These are phyloP conservation scores for Ruditapes philippinarum DNA, from an alignment of 1,140 invertebrate species.

Conservation along the genomic window DNA sequence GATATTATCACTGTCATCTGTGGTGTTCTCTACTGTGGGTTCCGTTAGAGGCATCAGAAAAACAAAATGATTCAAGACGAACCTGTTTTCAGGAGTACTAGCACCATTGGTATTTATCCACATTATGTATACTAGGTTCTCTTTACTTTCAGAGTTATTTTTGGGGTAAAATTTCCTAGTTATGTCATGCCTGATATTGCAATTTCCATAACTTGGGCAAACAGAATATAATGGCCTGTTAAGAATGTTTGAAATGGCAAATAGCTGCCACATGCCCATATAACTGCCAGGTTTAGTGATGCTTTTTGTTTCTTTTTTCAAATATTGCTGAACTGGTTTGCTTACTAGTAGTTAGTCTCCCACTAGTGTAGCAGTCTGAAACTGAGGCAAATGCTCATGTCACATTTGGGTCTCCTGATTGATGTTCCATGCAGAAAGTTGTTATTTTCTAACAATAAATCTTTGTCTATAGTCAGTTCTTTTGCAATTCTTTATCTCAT, in stretches of 20 bases:
- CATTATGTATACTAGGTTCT: neutral
- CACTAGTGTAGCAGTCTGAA: neutral
- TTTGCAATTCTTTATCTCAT: conserved; percentile 29
- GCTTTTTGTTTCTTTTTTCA: conserved; percentile 15
- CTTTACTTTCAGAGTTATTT: neutral
- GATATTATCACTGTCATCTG: too few species aligned
- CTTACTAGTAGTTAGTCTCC: neutral
- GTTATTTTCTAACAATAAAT: neutral
- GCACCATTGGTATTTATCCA: neutral
- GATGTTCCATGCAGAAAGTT: neutral
- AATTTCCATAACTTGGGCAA: conserved; percentile 8
- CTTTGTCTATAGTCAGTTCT: neutral
- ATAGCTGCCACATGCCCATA: conserved; percentile 28
- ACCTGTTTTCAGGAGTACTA: neutral
- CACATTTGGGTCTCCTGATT: neutral
- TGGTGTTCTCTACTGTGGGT: neutral
- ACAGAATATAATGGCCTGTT: conserved; percentile 9
- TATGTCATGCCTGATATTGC: conserved; percentile 10
- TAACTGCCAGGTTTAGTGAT: neutral
- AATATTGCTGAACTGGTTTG: neutral
- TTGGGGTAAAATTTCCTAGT: conserved; percentile 7
- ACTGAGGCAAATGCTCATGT: neutral
- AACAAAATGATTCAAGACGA: conserved; percentile 7
- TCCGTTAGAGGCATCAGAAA: conserved; percentile 7
- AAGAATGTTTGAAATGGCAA: neutral